Conservation (phyloP, 2,888 invertebrate species). For the Plemyria rubiginata region DNA sequence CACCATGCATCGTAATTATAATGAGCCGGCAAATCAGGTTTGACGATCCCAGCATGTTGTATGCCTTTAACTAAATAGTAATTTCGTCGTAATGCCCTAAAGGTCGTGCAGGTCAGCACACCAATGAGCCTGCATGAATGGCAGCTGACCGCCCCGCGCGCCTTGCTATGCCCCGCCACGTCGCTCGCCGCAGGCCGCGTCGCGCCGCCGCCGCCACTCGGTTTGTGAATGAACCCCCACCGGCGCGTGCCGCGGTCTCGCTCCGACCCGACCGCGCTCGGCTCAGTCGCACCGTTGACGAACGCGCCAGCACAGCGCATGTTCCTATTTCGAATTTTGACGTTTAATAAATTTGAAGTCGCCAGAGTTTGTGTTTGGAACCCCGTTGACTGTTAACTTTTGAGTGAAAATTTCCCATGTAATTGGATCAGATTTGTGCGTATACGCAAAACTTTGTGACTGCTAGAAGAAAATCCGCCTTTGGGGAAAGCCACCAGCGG, state of each 20-base stretch:
- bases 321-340: constrained; percentile 60
- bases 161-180: constrained; percentile 60
- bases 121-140: constrained; percentile 67
- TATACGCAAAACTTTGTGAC: constrained; percentile 39
- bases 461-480: constrained; percentile 51
- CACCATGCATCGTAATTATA: constrained; percentile 13
- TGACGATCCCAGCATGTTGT: constrained; percentile 13
- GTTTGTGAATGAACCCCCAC: constrained; percentile 82
- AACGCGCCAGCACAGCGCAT: constrained; percentile 75
- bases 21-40: constrained; percentile 16
- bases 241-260: constrained; percentile 73
- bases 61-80: constrained; percentile 31
- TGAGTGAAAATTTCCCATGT: constrained; percentile 47
- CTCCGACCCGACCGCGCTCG: constrained; percentile 67
- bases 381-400: constrained; percentile 55
- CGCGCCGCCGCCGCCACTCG: constrained; percentile 49
- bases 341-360: constrained; percentile 69
- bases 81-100: constrained; percentile 47
- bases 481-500: constrained; percentile 66
- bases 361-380: constrained; percentile 59
- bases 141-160: constrained; percentile 58
- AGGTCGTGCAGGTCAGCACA: constrained; percentile 48
- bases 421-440: constrained; percentile 52
- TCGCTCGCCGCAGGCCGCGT: neutral
- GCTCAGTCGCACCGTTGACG: constrained; percentile 78